These are phyloP conservation scores for Axinella damicornis DNA, from an alignment of 37 sponge, comb jelly and placozoan genomes.

Conservation along the genomic window DNA sequence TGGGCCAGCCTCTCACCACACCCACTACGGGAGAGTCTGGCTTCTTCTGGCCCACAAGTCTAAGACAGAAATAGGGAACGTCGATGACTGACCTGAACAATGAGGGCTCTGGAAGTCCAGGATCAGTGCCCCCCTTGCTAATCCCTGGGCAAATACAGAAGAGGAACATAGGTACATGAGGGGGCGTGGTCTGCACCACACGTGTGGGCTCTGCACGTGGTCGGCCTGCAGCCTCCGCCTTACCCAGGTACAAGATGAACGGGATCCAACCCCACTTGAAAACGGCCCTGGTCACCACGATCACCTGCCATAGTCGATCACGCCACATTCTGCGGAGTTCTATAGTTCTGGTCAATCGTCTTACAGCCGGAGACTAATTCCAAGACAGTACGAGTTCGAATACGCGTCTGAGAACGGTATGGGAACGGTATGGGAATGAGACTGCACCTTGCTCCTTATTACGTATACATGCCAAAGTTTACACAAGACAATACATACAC, in stretches of 20 bases:
- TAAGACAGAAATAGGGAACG: too few species aligned
- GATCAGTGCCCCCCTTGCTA: constrained; percentile 46
- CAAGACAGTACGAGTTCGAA: too few species aligned
- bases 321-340: constrained; percentile 65
- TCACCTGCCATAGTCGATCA: constrained; percentile 48
- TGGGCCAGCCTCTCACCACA: too few species aligned
- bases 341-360: too few species aligned
- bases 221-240: background rate
- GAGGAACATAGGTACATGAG: too few species aligned
- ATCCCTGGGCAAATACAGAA: constrained; percentile 34
- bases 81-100: constrained; percentile 55
- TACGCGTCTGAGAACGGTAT: too few species aligned
- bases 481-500: too few species aligned
- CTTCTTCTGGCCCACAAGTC: background rate
- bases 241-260: constrained; percentile 67
- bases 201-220: background rate
- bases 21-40: too few species aligned
- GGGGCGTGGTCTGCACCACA: background rate
- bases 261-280: constrained; percentile 80
- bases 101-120: constrained; percentile 56
- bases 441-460: too few species aligned
- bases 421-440: too few species aligned
- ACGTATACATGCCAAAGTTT: too few species aligned
- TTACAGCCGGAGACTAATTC: too few species aligned
- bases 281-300: constrained; percentile 11